Evolutionary conservation across 1,140 invertebrate species (phyloP).

Genomic region (Apis cerana): DNA sequence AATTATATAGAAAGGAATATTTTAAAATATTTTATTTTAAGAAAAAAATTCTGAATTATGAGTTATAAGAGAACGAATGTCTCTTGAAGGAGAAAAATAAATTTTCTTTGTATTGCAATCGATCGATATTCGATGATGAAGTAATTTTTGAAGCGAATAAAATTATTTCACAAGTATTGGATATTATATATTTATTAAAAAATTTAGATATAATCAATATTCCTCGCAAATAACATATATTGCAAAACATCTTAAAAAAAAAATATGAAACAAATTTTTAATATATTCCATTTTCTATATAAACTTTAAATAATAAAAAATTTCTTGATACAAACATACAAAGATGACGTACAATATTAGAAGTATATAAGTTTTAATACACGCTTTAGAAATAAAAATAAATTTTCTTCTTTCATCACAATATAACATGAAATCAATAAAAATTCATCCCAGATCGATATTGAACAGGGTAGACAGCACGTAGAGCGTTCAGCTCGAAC

Average conservation of each 20-base stretch:
- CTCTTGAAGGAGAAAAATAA: no score
- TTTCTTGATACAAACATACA: background rate
- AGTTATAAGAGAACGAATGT: no score
- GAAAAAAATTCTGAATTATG: no score
- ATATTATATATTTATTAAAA: background rate
- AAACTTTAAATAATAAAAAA: background rate
- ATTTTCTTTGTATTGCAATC: no score
- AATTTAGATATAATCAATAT: background rate
- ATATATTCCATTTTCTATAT: background rate
- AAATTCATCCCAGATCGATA: constrained; percentile 7
- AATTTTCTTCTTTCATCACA: background rate
- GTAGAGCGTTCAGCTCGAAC: constrained; percentile 39
- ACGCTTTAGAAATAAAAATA: background rate
- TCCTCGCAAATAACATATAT: background rate
- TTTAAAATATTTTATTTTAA: no score
- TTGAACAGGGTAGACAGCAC: constrained; percentile 1
- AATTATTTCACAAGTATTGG: no score
- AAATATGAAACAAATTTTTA: background rate
- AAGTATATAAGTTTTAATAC: background rate
- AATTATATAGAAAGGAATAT: background rate
- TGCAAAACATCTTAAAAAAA: background rate
- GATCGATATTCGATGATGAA: no score
- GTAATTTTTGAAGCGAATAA: no score
- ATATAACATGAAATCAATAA: background rate
- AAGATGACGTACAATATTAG: background rate